Conservation (phyloP, 2,797 vertebrate genomes). For the Podarcis lilfordi region DNA sequence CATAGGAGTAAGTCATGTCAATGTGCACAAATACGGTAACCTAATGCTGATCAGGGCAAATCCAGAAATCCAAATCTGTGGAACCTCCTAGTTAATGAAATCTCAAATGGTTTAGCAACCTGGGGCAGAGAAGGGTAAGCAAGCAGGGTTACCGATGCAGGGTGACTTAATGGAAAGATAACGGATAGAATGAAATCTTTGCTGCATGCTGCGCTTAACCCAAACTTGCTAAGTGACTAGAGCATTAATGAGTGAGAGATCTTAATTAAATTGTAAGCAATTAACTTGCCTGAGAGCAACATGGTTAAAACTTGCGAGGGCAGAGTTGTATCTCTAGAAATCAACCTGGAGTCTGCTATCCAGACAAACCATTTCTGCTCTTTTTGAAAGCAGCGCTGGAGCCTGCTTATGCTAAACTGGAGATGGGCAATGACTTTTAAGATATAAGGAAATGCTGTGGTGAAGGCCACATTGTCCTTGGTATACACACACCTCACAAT, state of each 20-base stretch:
- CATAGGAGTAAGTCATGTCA: not conserved
- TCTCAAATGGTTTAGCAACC: constrained; percentile 56
- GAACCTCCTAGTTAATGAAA: constrained; percentile 58
- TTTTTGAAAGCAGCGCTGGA: not conserved
- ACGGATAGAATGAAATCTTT: constrained; percentile 73
- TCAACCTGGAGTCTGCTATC: constrained; percentile 21
- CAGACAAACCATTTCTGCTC: not conserved
- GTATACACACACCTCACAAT: not conserved
- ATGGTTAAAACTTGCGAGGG: constrained; percentile 55
- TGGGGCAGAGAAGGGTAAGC: constrained; percentile 51
- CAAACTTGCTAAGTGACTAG: constrained; percentile 71
- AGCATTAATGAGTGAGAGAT: constrained; percentile 74
- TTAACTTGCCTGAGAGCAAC: constrained; percentile 72
- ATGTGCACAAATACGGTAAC: not conserved
- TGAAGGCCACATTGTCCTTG: not conserved
- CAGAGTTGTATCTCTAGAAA: constrained; percentile 59
- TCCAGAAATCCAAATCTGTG: constrained; percentile 32
- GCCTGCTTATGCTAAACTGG: not conserved
- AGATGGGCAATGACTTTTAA: not conserved
- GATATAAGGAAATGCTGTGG: not conserved
- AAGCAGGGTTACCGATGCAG: constrained; percentile 41
- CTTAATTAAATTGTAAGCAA: constrained; percentile 78
- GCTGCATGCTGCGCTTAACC: constrained; percentile 73
- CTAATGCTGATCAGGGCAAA: constrained; percentile 45
- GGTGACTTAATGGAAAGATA: constrained; percentile 65